These are phyloP conservation scores for human DNA, from an alignment of 2,113 vertebrate species.

Conservation along the genomic window GRCh38 chr3:8707501-8708000, in stretches of 20 bases:
- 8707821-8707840: background rate
- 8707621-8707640: background rate
- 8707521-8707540: conserved; percentile 67
- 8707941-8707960: background rate
- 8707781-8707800: background rate
- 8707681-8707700: conserved; percentile 63
- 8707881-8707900: background rate
- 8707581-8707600: background rate
- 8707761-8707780: background rate
- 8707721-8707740: background rate
- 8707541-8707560: conserved; percentile 76
- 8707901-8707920: background rate
- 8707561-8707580: background rate
- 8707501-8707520: conserved; percentile 67
- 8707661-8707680: conserved; percentile 13
- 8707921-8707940: background rate
- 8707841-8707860: background rate
- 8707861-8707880: background rate
- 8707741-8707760: background rate
- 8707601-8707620: accelerated
- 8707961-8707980: background rate
- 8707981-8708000: background rate
- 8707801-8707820: background rate
- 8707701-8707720: background rate
- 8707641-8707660: background rate